A percentile compares a stretch with the other conserved stretches of the same genome.
Conservation (phyloP, 2,113 vertebrate species). For the Gallinago jamesoni region DNA sequence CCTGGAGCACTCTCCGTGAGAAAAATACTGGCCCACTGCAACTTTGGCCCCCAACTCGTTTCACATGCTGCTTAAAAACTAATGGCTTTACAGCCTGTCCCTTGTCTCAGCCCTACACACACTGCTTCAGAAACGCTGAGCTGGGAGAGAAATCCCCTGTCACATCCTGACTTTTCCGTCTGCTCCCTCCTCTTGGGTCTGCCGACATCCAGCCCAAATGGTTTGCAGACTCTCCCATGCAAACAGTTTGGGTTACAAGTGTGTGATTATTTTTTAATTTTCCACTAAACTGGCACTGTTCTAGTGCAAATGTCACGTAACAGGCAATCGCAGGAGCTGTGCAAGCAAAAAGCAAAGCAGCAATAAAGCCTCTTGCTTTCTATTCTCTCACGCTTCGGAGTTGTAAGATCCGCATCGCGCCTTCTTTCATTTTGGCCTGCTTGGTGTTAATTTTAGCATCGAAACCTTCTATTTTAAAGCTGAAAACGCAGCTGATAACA, state of each 20-base stretch:
- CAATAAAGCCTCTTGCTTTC: neutral
- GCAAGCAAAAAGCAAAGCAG: neutral
- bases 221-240: neutral
- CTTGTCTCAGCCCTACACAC: neutral
- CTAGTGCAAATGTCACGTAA: neutral
- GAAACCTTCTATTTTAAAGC: neutral
- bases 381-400: accelerated
- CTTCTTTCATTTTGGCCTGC: neutral
- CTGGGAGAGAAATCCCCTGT: accelerated
- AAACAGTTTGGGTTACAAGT: neutral
- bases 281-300: neutral
- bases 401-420: accelerated
- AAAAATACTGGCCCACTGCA: accelerated
- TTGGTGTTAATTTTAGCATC: neutral
- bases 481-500: neutral
- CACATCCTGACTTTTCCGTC: neutral
- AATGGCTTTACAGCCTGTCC: neutral
- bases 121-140: neutral
- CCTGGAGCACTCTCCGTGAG: neutral
- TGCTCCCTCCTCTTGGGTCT: neutral
- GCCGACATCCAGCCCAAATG: neutral
- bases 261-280: neutral
- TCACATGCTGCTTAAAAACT: accelerated
- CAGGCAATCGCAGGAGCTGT: neutral
- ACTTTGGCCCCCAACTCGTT: neutral